A percentile compares a stretch with the other conserved stretches of the same genome.
Evolutionary conservation across 2,113 vertebrate species (phyloP).

Genomic region (Lophochroa leadbeateri): DNA sequence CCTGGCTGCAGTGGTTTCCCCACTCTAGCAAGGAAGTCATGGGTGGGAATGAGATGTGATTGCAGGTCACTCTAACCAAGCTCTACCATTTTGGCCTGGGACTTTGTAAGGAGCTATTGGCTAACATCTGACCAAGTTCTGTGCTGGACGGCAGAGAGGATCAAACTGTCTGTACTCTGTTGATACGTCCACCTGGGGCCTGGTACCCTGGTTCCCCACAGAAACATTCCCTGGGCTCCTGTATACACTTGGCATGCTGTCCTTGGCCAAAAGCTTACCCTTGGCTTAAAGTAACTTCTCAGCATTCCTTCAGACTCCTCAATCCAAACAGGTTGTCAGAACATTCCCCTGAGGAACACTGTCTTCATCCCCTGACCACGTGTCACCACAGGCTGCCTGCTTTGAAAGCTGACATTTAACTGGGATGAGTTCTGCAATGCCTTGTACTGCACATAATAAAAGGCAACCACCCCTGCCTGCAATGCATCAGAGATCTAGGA

Average conservation of each 20-base stretch:
- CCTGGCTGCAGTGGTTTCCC: background rate
- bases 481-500: background rate
- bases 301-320: background rate
- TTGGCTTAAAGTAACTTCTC: background rate
- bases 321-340: background rate
- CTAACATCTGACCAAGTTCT: background rate
- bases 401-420: background rate
- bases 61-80: background rate
- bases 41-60: background rate
- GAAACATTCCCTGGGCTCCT: background rate
- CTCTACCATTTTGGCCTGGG: background rate
- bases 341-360: background rate
- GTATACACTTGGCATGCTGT: background rate
- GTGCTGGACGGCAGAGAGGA: background rate
- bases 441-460: rapidly evolving
- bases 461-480: background rate
- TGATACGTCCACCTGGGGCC: too few species aligned
- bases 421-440: background rate
- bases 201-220: background rate
- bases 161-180: background rate
- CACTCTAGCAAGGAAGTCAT: background rate
- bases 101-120: background rate
- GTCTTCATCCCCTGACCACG: background rate
- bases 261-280: background rate
- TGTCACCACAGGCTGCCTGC: too few species aligned